phyloP scores from a whole-genome alignment of 2,797 vertebrate genomes.

The Rhinogobio ventralis region DNA sequence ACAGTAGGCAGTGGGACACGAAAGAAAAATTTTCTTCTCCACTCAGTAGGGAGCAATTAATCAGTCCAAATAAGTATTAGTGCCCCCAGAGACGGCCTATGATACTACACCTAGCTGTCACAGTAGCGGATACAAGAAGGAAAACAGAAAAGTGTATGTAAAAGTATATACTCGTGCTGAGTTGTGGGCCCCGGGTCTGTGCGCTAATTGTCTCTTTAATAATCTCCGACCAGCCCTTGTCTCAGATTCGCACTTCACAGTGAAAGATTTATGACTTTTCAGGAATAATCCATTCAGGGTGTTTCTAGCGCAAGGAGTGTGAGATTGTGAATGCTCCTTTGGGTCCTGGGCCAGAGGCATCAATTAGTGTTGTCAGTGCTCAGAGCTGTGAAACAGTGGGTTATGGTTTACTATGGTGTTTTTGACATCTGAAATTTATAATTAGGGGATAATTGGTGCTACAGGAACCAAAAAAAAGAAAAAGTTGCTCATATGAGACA shows the following conservation, averaged over 20 bases:
- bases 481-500: constrained; percentile 22
- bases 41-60: constrained; percentile 34
- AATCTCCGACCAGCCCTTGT: constrained; percentile 39
- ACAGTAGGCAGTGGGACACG: not conserved
- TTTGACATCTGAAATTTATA: constrained; percentile 48
- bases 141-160: not conserved
- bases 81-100: not conserved
- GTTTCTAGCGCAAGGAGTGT: constrained; percentile 20
- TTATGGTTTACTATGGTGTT: constrained; percentile 32
- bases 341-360: constrained; percentile 40
- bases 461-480: not conserved
- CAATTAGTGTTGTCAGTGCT: constrained; percentile 45
- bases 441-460: constrained; percentile 48
- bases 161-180: not conserved
- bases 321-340: constrained; percentile 22
- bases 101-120: constrained; percentile 28
- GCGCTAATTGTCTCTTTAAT: constrained; percentile 53
- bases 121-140: not conserved
- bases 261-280: constrained; percentile 55
- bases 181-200: constrained; percentile 20
- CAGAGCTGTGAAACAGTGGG: constrained; percentile 34
- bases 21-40: constrained; percentile 23
- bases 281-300: constrained; percentile 39
- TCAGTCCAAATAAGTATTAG: constrained; percentile 46
- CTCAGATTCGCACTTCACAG: constrained; percentile 36